Evolutionary conservation across 2,113 vertebrate genomes (phyloP).

Genomic region (Sceloporus tristichus): DNA sequence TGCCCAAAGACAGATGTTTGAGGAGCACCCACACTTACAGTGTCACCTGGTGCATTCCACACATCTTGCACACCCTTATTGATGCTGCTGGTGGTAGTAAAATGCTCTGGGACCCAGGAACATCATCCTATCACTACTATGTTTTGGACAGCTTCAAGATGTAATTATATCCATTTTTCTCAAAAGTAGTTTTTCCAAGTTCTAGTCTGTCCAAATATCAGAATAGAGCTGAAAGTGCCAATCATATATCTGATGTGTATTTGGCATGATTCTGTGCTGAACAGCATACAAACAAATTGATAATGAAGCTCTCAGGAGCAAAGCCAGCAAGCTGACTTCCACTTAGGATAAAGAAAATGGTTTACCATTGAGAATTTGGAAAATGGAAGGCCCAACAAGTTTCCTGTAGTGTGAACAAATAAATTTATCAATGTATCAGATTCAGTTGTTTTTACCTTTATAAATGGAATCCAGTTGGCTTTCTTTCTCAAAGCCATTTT

Average conservation of each 20-base stretch:
- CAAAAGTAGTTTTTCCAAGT: not conserved
- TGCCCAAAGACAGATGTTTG: too few species aligned
- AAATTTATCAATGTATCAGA: constrained; percentile 5
- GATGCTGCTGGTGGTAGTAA: too few species aligned
- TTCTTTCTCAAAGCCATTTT: constrained; percentile 76
- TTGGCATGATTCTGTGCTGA: too few species aligned
- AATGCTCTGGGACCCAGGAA: too few species aligned
- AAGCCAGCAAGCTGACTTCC: not conserved
- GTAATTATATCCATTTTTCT: too few species aligned
- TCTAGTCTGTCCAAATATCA: not conserved
- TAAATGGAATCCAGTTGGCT: constrained; percentile 78
- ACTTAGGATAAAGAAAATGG: not conserved
- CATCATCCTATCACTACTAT: too few species aligned
- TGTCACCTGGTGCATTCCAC: too few species aligned
- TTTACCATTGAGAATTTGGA: not conserved
- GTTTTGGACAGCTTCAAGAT: too few species aligned
- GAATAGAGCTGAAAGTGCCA: not conserved
- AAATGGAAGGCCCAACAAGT: not conserved
- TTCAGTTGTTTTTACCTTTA: constrained; percentile 69
- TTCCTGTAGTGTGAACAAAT: not conserved
- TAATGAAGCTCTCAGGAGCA: not conserved
- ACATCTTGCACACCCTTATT: too few species aligned
- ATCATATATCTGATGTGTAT: not conserved
- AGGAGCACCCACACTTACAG: too few species aligned
- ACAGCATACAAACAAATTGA: not conserved